Conservation (phyloP, 1,140 invertebrate species). For the Uloborus diversus region DNA sequence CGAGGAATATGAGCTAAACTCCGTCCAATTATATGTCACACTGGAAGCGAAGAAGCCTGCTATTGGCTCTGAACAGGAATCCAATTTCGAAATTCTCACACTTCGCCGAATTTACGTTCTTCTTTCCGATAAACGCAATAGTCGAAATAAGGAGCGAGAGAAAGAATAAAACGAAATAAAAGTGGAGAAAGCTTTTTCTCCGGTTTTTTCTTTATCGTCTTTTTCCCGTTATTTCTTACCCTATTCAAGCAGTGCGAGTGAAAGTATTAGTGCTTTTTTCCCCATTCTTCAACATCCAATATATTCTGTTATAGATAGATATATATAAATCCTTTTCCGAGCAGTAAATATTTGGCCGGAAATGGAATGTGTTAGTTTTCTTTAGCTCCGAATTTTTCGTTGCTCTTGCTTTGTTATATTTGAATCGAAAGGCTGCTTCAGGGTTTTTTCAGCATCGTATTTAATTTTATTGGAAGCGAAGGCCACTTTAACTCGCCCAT, state of each 20-base stretch:
- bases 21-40: conserved; percentile 48
- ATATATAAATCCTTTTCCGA: conserved; percentile 30
- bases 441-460: too few species aligned
- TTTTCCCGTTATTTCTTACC: background rate
- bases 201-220: conserved; percentile 23
- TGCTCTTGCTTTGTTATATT: too few species aligned
- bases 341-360: conserved; percentile 32
- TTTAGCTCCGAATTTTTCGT: too few species aligned
- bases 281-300: conserved; percentile 31
- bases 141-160: conserved; percentile 14
- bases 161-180: conserved; percentile 31
- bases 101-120: conserved; percentile 43
- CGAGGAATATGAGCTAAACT: conserved; percentile 26
- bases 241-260: conserved; percentile 27
- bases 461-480: too few species aligned
- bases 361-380: too few species aligned
- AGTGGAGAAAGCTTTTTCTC: conserved; percentile 38
- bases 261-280: conserved; percentile 28
- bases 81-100: conserved; percentile 46
- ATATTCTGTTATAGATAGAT: conserved; percentile 35
- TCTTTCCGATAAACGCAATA: conserved; percentile 35
- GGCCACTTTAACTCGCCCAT: too few species aligned
- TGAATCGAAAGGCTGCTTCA: too few species aligned
- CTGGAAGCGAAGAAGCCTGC: conserved; percentile 44
- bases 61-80: conserved; percentile 43